phyloP scores from a whole-genome alignment of 2,888 invertebrate species.

The Stictocephala bisonia region DNA sequence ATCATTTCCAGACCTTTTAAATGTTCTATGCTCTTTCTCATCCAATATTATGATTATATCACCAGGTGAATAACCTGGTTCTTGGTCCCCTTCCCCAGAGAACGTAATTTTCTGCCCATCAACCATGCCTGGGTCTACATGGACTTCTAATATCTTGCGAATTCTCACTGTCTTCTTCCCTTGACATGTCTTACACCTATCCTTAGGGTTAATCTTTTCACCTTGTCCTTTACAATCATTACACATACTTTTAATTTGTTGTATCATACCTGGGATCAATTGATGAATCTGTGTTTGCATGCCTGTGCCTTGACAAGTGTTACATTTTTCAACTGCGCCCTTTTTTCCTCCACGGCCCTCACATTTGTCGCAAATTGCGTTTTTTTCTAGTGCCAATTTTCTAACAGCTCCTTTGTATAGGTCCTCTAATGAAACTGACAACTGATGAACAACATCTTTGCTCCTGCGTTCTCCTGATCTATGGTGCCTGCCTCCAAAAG shows the following conservation, averaged over 20 bases:
- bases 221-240: conserved; percentile 88
- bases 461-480: conserved; percentile 79
- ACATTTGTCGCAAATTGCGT: conserved; percentile 95
- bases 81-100: conserved; percentile 95
- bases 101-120: conserved; percentile 96
- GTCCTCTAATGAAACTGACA: conserved; percentile 92
- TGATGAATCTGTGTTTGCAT: conserved; percentile 81
- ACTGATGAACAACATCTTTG: conserved; percentile 94
- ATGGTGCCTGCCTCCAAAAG: conserved; percentile 65
- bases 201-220: conserved; percentile 87
- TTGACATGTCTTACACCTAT: conserved; percentile 92
- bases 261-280: conserved; percentile 82
- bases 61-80: conserved; percentile 92
- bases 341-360: conserved; percentile 93
- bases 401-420: conserved; percentile 93
- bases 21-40: conserved; percentile 88
- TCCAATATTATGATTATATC: conserved; percentile 96
- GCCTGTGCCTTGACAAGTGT: conserved; percentile 88
- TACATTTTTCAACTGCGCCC: conserved; percentile 88
- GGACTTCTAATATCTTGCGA: conserved; percentile 94
- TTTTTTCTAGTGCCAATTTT: conserved; percentile 93
- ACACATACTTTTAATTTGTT: conserved; percentile 92
- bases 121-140: conserved; percentile 94
- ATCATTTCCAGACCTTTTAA: conserved; percentile 78
- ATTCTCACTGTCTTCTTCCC: conserved; percentile 92